phyloP scores from a whole-genome alignment of 2,888 invertebrate genomes.

The Parasteatoda lunata region DNA sequence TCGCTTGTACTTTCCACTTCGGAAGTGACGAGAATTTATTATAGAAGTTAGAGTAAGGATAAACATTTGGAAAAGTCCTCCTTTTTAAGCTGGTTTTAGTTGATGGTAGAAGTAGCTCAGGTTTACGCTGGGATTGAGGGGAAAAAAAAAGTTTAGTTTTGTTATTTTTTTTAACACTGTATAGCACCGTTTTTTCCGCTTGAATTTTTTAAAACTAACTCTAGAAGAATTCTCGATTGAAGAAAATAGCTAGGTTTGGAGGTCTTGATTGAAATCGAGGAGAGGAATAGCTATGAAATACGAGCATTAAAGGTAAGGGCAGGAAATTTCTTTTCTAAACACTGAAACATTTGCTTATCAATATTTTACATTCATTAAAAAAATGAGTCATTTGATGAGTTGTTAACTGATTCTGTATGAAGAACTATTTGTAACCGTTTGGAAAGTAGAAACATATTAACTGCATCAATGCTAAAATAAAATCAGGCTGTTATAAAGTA shows the following conservation, averaged over 20 bases:
- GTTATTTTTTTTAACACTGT: background rate
- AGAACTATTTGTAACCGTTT: too few relatives aligned
- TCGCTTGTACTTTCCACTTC: slow-evolving; percentile 24
- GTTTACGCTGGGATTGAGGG: slow-evolving; percentile 45
- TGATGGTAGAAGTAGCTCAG: slow-evolving; percentile 38
- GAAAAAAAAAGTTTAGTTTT: background rate
- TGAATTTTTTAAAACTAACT: slow-evolving; percentile 9
- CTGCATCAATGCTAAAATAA: too few relatives aligned
- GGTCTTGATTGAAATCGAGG: slow-evolving; percentile 5
- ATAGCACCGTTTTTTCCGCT: slow-evolving; percentile 9
- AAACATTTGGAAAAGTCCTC: slow-evolving; percentile 46
- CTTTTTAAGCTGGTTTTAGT: slow-evolving; percentile 59
- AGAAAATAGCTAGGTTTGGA: slow-evolving; percentile 32
- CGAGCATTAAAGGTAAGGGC: background rate
- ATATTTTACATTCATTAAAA: too few relatives aligned
- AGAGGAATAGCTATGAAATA: background rate
- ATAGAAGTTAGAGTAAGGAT: slow-evolving; percentile 57
- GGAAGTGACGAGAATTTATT: slow-evolving; percentile 62
- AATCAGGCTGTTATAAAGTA: too few relatives aligned
- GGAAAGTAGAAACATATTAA: too few relatives aligned
- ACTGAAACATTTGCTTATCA: too few relatives aligned
- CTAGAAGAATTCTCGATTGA: slow-evolving; percentile 44
- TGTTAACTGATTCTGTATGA: too few relatives aligned
- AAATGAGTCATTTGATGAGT: too few relatives aligned
- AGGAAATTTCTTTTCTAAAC: too few relatives aligned